A percentile compares a stretch with the other conserved stretches of the same genome.
Conservation (phyloP, 2,888 invertebrate species). For the Mycalesis mineus region DNA sequence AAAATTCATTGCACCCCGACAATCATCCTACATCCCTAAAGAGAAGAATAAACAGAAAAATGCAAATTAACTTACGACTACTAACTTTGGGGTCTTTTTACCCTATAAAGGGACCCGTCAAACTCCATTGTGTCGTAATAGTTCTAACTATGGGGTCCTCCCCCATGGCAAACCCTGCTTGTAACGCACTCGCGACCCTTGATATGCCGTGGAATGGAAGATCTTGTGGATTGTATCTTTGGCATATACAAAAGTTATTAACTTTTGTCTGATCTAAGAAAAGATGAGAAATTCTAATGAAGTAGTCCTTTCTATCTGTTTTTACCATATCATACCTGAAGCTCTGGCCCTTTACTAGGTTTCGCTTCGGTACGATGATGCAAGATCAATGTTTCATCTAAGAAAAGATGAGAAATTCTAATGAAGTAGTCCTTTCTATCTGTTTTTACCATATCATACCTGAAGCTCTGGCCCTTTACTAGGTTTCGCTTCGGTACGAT, state of each 20-base stretch:
- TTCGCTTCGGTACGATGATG: no score
- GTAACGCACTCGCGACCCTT: constrained; percentile 31
- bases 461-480: no score
- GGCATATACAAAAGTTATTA: constrained; percentile 7
- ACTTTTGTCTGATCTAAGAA: neutral
- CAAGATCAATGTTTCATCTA: neutral
- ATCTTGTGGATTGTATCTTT: constrained; percentile 19
- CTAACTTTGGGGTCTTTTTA: constrained; percentile 35
- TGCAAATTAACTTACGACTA: constrained; percentile 63
- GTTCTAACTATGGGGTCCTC: constrained; percentile 47
- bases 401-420: neutral
- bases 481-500: no score
- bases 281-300: neutral
- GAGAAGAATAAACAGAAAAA: constrained; percentile 48
- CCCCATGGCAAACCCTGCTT: constrained; percentile 39
- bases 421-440: no score
- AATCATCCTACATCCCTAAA: constrained; percentile 33
- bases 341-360: no score
- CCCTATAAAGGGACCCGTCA: constrained; percentile 53
- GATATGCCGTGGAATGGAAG: constrained; percentile 21
- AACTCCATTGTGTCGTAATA: constrained; percentile 61
- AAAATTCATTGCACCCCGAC: constrained; percentile 18
- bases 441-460: no score
- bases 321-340: no score
- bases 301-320: no score